These are phyloP conservation scores for Stratiolaelaps scimitus DNA, from an alignment of 1,140 invertebrate species.

Conservation along the genomic window DNA sequence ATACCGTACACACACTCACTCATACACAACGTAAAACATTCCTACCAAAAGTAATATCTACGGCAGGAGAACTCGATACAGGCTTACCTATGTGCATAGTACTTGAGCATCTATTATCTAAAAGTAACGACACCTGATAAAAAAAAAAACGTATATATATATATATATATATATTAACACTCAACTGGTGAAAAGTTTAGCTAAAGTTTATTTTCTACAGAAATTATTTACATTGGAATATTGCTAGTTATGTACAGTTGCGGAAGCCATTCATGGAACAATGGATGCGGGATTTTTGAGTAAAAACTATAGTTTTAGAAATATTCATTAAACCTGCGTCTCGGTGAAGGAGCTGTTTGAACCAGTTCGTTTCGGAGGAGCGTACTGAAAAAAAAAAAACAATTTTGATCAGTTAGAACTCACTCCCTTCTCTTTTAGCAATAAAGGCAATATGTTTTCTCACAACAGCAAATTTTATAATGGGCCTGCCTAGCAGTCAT, in stretches of 20 bases:
- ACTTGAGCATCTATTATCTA: too few species aligned
- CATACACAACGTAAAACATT: too few species aligned
- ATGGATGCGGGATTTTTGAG: background rate
- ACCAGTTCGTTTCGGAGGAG: constrained; percentile 13
- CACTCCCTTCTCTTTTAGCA: background rate
- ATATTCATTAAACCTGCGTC: background rate
- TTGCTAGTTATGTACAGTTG: constrained; percentile 14
- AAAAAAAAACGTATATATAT: background rate
- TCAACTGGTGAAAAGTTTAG: too few species aligned
- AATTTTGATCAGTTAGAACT: background rate
- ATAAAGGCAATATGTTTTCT: background rate
- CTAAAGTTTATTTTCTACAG: constrained; percentile 6
- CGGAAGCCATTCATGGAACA: background rate
- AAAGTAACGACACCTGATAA: background rate
- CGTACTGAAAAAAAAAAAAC: background rate
- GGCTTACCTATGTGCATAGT: too few species aligned
- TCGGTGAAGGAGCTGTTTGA: constrained; percentile 18
- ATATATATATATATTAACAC: too few species aligned
- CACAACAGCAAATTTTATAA: too few species aligned
- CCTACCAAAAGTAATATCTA: too few species aligned
- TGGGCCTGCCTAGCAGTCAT: too few species aligned
- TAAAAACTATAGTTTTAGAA: background rate
- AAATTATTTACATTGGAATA: constrained; percentile 9
- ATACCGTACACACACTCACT: too few species aligned
- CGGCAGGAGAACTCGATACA: too few species aligned